Conservation (phyloP, 2,888 invertebrate species). For the Drosophila atroscutellata region DNA sequence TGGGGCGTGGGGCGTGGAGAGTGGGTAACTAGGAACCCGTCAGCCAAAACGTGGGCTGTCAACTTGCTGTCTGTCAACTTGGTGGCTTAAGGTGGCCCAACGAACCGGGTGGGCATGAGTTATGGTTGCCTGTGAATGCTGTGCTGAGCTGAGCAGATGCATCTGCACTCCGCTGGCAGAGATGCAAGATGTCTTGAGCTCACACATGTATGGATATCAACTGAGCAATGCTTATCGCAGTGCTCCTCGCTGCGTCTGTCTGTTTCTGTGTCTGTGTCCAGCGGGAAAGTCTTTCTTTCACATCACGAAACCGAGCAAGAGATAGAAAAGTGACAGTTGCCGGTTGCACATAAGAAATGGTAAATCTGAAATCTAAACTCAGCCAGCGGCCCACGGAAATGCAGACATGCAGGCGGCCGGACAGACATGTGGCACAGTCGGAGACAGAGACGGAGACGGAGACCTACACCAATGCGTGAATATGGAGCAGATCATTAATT, state of each 20-base stretch:
- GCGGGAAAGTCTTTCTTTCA: slow-evolving; percentile 68
- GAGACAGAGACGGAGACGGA: slow-evolving; percentile 12
- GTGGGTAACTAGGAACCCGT: slow-evolving; percentile 23
- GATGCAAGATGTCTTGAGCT: slow-evolving; percentile 54
- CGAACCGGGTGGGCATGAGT: slow-evolving; percentile 53
- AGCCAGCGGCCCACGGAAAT: slow-evolving; percentile 64
- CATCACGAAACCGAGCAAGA: slow-evolving; percentile 59
- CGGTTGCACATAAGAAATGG: slow-evolving; percentile 66
- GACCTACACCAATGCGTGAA: slow-evolving; percentile 83
- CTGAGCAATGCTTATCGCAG: slow-evolving; percentile 42
- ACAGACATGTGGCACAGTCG: slow-evolving; percentile 7
- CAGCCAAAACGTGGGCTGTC: slow-evolving; percentile 61
- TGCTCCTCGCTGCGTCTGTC: slow-evolving; percentile 23
- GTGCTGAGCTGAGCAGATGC: slow-evolving; percentile 61
- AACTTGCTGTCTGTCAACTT: slow-evolving; percentile 74
- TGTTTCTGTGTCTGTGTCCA: slow-evolving; percentile 47
- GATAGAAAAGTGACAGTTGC: slow-evolving; percentile 79
- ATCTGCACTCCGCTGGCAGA: slow-evolving; percentile 45
- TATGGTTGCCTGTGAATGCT: slow-evolving; percentile 38
- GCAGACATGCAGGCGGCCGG: slow-evolving; percentile 55
- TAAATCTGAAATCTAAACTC: slow-evolving; percentile 53
- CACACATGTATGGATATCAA: slow-evolving; percentile 15
- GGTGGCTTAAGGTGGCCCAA: slow-evolving; percentile 57
- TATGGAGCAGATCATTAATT: slow-evolving; percentile 85
- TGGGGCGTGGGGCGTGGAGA: background rate